phyloP scores from a whole-genome alignment of 2,888 invertebrate genomes.

The Pyralis farinalis region DNA sequence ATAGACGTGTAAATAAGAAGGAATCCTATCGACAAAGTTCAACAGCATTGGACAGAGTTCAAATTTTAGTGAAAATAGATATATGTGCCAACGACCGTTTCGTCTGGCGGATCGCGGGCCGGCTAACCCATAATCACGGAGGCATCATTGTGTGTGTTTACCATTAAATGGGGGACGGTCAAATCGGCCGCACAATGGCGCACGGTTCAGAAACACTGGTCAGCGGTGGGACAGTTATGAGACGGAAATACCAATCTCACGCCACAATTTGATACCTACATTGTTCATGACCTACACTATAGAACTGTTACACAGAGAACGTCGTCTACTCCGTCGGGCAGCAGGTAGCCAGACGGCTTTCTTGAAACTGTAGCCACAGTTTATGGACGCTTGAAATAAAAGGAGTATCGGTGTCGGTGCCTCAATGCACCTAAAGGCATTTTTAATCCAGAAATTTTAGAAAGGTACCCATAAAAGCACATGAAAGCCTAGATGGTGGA shows the following conservation, averaged over 20 bases:
- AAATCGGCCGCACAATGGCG: conserved; percentile 4
- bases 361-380: too few relatives aligned
- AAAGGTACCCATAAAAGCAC: too few relatives aligned
- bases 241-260: background rate
- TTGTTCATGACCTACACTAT: too few relatives aligned
- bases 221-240: background rate
- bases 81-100: conserved; percentile 42
- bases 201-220: background rate
- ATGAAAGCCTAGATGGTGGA: too few relatives aligned
- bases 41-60: conserved; percentile 31
- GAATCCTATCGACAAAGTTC: conserved; percentile 2
- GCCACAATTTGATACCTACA: too few relatives aligned
- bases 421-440: too few relatives aligned
- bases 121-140: conserved; percentile 29
- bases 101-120: conserved; percentile 16
- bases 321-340: too few relatives aligned
- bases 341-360: too few relatives aligned
- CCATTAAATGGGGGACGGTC: conserved; percentile 10
- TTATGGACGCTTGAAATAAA: too few relatives aligned
- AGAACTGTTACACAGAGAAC: too few relatives aligned
- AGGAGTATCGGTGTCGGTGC: too few relatives aligned
- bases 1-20: background rate
- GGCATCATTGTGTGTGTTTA: conserved; percentile 21
- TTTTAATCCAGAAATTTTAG: too few relatives aligned
- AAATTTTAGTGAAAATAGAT: conserved; percentile 32